Evolutionary conservation across 1,140 invertebrate genomes (phyloP).

Genomic region (Campoletis sonorensis): DNA sequence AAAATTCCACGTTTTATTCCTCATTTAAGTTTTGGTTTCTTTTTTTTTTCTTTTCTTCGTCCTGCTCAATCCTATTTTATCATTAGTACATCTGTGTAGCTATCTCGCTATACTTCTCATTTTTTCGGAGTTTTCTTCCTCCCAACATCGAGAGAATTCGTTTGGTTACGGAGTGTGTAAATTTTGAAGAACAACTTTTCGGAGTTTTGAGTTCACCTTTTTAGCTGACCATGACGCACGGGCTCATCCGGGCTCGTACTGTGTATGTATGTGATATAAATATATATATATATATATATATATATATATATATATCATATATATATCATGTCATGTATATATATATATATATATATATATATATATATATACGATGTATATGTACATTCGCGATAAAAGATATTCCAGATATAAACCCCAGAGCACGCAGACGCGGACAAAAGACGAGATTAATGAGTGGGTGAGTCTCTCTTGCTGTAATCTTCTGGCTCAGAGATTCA

Average conservation of each 20-base stretch:
- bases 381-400: constrained; percentile 28
- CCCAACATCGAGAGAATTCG: not conserved
- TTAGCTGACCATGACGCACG: constrained; percentile 9
- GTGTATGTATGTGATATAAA: too few relatives aligned
- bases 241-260: not conserved
- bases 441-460: constrained; percentile 42
- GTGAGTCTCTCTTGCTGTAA: constrained; percentile 29
- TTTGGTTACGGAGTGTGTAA: too few relatives aligned
- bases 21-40: not conserved
- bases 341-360: too few relatives aligned
- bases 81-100: not conserved
- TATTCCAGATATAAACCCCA: constrained; percentile 23
- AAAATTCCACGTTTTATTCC: constrained; percentile 34
- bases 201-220: constrained; percentile 16
- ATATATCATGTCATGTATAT: too few relatives aligned
- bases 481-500: constrained; percentile 21
- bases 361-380: not conserved
- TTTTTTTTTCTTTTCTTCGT: not conserved
- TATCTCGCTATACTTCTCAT: not conserved
- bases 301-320: too few relatives aligned
- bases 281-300: too few relatives aligned
- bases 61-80: not conserved
- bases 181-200: constrained; percentile 23
- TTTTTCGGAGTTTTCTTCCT: not conserved
- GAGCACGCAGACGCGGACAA: constrained; percentile 4